phyloP scores from a whole-genome alignment of 2,888 invertebrate species.

The Xestobium rufovillosum region DNA sequence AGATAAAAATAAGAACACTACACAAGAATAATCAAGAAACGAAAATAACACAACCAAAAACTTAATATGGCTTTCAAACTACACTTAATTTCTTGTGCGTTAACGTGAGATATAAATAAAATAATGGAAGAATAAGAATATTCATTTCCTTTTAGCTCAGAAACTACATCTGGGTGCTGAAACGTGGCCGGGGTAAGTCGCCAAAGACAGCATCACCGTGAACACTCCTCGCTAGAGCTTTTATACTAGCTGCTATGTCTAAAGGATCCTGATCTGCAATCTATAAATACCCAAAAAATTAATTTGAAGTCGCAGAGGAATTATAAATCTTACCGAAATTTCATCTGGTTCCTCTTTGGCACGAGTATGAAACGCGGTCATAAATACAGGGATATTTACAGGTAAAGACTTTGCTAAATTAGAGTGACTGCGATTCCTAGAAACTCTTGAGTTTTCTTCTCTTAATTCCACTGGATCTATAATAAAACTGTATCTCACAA shows the following conservation, averaged over 20 bases:
- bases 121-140: too few species aligned
- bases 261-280: constrained; percentile 52
- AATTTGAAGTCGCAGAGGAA: not conserved
- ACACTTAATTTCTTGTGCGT: too few species aligned
- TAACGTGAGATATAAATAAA: too few species aligned
- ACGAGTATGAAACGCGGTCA: constrained; percentile 31
- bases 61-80: too few species aligned
- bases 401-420: constrained; percentile 69
- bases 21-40: too few species aligned
- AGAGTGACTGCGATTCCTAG: constrained; percentile 41
- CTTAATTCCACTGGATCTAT: not conserved
- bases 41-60: too few species aligned
- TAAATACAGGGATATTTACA: constrained; percentile 63
- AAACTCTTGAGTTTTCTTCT: constrained; percentile 27
- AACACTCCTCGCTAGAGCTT: constrained; percentile 84
- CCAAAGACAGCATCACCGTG: constrained; percentile 82
- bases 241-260: constrained; percentile 86
- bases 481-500: not conserved
- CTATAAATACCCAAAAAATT: constrained; percentile 7
- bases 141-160: too few species aligned
- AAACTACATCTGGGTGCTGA: constrained; percentile 75
- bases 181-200: constrained; percentile 78
- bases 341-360: constrained; percentile 46
- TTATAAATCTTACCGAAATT: constrained; percentile 24
- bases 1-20: too few species aligned